A percentile compares a stretch with the other conserved stretches of the same genome.
Conservation (phyloP, 1,140 invertebrate species). For the Neodiprion virginianus region DNA sequence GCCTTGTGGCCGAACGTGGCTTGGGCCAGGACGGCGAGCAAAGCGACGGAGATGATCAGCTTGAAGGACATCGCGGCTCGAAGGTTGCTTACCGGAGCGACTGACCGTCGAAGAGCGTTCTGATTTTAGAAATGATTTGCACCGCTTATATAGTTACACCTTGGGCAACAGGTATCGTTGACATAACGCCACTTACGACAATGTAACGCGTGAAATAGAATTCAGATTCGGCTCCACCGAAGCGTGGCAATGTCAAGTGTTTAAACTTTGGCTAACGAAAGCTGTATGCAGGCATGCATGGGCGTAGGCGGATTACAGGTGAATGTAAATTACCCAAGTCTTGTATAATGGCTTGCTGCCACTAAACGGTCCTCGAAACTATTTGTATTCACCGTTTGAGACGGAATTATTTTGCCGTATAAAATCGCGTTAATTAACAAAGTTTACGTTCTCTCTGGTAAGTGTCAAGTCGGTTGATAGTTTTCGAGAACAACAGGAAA, state of each 20-base stretch:
- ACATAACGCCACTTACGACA: not conserved
- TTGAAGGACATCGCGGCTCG: not conserved
- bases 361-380: not conserved
- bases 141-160: not conserved
- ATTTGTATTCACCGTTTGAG: not conserved
- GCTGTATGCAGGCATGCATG: not conserved
- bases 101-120: not conserved
- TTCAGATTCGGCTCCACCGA: not conserved
- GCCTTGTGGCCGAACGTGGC: constrained; percentile 56
- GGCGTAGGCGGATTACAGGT: not conserved
- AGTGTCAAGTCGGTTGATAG: not conserved
- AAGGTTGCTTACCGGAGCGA: not conserved
- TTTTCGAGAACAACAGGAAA: not conserved
- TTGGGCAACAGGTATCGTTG: constrained; percentile 2
- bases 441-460: constrained; percentile 8
- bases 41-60: not conserved
- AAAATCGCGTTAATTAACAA: not conserved
- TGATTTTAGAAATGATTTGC: not conserved
- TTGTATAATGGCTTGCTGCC: not conserved
- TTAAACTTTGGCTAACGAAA: not conserved
- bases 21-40: constrained; percentile 48
- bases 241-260: not conserved
- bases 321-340: not conserved
- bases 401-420: not conserved
- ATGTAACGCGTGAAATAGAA: constrained; percentile 1